phyloP scores from a whole-genome alignment of 2,888 invertebrate genomes.

The Cyclophora albipunctata region DNA sequence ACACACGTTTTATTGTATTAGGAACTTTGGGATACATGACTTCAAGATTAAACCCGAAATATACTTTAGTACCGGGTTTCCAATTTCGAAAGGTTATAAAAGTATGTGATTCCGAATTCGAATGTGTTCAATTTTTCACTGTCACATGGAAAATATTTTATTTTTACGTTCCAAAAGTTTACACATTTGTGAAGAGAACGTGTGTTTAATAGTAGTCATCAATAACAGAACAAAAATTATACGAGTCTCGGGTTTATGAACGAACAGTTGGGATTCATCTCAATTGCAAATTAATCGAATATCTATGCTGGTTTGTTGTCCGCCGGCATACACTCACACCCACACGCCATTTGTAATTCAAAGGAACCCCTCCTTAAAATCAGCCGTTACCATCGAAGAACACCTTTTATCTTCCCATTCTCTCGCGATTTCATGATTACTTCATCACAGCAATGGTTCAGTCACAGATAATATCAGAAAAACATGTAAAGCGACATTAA shows the following conservation, averaged over 20 bases:
- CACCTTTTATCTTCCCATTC: not conserved
- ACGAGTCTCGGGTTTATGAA: constrained; percentile 25
- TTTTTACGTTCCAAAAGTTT: no score
- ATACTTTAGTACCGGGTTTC: no score
- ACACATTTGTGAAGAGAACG: constrained; percentile 43
- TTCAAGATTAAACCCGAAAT: no score
- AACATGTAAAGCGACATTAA: constrained; percentile 66
- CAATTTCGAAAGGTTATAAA: no score
- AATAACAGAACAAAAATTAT: constrained; percentile 44
- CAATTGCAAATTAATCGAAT: constrained; percentile 72
- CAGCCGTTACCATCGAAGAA: constrained; percentile 23
- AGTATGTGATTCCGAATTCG: no score
- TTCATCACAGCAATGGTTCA: constrained; percentile 43
- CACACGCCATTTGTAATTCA: constrained; percentile 55
- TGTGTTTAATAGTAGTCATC: constrained; percentile 73
- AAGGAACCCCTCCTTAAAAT: constrained; percentile 38
- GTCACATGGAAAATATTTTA: no score
- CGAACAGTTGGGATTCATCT: constrained; percentile 54
- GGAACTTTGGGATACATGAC: no score
- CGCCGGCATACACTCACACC: constrained; percentile 37
- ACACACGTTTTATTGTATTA: not conserved
- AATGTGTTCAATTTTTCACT: no score
- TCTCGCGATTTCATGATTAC: no score
- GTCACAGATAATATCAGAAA: constrained; percentile 47
- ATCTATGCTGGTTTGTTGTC: constrained; percentile 49